phyloP scores from a whole-genome alignment of 64 coral and sea anemone genomes.

The Catalaphyllia jardinei region DNA sequence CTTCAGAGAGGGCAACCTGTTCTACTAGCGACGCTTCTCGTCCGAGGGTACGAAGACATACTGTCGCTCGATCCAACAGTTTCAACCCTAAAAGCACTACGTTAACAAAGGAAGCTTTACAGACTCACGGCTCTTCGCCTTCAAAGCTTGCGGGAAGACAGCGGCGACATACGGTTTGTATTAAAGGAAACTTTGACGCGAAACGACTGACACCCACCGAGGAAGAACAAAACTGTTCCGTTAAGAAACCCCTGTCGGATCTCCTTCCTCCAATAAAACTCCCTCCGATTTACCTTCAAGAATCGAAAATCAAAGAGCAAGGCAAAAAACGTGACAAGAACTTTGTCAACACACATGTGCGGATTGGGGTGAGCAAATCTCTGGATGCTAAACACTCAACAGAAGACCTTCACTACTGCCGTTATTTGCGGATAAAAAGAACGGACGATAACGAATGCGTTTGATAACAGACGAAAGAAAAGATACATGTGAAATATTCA shows the following conservation, averaged over 20 bases:
- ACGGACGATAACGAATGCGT: background rate
- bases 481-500: background rate
- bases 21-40: background rate
- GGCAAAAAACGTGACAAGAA: background rate
- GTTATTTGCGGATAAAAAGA: constrained; percentile 17
- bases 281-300: constrained; percentile 37
- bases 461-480: background rate
- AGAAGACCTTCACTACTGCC: constrained; percentile 9
- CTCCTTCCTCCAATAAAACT: constrained; percentile 30
- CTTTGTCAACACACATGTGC: background rate
- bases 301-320: background rate
- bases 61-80: background rate
- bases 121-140: background rate
- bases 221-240: background rate
- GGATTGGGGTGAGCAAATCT: background rate
- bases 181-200: background rate
- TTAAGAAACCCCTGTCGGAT: background rate
- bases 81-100: background rate
- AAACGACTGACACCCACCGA: background rate
- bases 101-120: background rate
- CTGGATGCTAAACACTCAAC: background rate
- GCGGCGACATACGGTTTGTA: constrained; percentile 19
- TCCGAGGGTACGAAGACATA: background rate
- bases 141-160: background rate
- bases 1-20: background rate